Conservation (phyloP, 2,113 vertebrate species). For the Brachionichthys hirsutus region DNA sequence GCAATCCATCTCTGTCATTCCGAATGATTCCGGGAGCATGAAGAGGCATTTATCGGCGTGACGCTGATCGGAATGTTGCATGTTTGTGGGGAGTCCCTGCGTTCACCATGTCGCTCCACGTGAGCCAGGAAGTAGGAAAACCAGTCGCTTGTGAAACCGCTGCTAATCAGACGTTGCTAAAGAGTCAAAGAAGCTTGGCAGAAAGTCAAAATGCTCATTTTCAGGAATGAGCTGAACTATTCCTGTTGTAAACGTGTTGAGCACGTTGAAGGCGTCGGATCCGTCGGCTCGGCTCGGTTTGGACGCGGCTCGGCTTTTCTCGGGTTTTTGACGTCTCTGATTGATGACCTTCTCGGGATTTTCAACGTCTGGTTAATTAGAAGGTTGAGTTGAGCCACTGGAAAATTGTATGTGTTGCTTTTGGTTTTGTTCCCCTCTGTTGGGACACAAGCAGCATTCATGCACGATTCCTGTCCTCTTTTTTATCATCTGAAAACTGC, state of each 20-base stretch:
- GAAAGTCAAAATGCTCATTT: slow-evolving; percentile 12
- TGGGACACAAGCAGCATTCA: slow-evolving; percentile 18
- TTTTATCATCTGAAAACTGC: slow-evolving; percentile 3
- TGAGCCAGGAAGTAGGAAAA: slow-evolving; percentile 41
- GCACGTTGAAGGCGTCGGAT: slow-evolving; percentile 42
- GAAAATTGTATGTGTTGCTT: slow-evolving; percentile 53
- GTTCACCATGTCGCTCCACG: slow-evolving; percentile 15
- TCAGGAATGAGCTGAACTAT: slow-evolving; percentile 37
- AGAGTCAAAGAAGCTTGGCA: slow-evolving; percentile 29
- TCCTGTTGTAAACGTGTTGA: slow-evolving; percentile 41
- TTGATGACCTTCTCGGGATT: slow-evolving; percentile 59
- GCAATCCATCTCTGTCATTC: slow-evolving; percentile 52
- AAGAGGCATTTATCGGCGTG: slow-evolving; percentile 42
- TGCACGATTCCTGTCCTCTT: slow-evolving; percentile 6
- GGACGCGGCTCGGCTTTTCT: slow-evolving; percentile 36
- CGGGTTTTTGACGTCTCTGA: slow-evolving; percentile 53
- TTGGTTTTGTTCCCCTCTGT: slow-evolving; percentile 36
- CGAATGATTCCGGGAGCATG: slow-evolving; percentile 32
- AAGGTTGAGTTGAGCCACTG: slow-evolving; percentile 43
- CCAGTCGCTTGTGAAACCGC: slow-evolving; percentile 26
- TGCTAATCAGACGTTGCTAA: not conserved
- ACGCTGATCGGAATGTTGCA: slow-evolving; percentile 41
- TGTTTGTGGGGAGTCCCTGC: slow-evolving; percentile 18
- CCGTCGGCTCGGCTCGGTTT: slow-evolving; percentile 53
- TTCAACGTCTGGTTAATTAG: slow-evolving; percentile 61